Conservation (phyloP, 2,797 vertebrate species). For the Lithobates sylvaticus region DNA sequence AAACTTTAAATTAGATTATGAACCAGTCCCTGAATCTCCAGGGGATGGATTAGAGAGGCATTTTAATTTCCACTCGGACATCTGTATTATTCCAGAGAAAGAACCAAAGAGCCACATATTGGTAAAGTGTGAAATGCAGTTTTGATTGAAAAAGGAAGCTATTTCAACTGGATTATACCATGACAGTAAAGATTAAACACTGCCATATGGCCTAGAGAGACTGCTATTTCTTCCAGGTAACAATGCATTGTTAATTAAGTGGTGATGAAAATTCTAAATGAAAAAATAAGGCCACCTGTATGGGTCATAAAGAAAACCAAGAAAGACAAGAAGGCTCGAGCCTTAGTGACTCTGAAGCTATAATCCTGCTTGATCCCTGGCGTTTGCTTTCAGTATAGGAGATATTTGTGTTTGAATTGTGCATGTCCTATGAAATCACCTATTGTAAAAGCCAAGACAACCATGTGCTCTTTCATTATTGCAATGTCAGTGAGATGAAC, state of each 20-base stretch:
- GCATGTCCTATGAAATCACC: slow-evolving; percentile 41
- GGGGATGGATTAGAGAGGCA: slow-evolving; percentile 61
- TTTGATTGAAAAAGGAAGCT: slow-evolving; percentile 78
- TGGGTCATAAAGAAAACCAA: slow-evolving; percentile 69
- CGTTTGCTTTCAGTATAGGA: slow-evolving; percentile 64
- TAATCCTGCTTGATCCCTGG: slow-evolving; percentile 63
- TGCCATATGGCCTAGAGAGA: slow-evolving; percentile 74
- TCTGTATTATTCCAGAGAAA: slow-evolving; percentile 70
- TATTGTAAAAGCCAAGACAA: slow-evolving; percentile 1
- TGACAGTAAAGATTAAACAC: slow-evolving; percentile 75
- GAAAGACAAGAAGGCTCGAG: slow-evolving; percentile 64
- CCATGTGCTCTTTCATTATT: slow-evolving; percentile 40
- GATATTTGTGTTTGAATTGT: slow-evolving; percentile 68
- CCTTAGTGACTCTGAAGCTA: slow-evolving; percentile 62
- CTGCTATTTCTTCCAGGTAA: slow-evolving; percentile 74
- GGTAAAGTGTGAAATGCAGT: slow-evolving; percentile 81
- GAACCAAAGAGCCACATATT: slow-evolving; percentile 72
- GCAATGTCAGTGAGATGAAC: slow-evolving; percentile 58
- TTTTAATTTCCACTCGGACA: slow-evolving; percentile 64
- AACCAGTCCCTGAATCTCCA: slow-evolving; percentile 12
- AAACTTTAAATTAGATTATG: slow-evolving; percentile 48
- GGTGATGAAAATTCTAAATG: slow-evolving; percentile 73
- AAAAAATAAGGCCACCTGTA: slow-evolving; percentile 73
- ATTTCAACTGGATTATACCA: slow-evolving; percentile 75
- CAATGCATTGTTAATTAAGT: slow-evolving; percentile 74